These are phyloP conservation scores for Eristalis tenax DNA, from an alignment of 2,888 invertebrate genomes.

Conservation along the genomic window DNA sequence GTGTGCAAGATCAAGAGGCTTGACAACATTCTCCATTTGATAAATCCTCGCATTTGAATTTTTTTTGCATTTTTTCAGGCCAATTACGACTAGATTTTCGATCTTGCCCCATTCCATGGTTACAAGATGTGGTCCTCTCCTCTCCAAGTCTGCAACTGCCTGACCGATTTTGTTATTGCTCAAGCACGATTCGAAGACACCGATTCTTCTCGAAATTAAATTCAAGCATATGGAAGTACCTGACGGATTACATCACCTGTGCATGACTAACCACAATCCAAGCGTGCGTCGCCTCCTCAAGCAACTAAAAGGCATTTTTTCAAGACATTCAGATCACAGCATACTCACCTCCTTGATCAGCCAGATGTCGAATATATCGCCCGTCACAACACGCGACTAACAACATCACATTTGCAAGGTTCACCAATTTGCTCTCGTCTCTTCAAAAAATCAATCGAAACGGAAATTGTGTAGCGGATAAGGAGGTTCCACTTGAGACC, in stretches of 20 bases:
- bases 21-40: no score
- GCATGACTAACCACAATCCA: constrained; percentile 51
- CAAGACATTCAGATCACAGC: constrained; percentile 53
- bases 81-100: no score
- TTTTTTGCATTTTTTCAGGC: no score
- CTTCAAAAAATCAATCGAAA: constrained; percentile 60
- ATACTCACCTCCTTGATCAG: constrained; percentile 38
- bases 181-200: no score
- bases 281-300: background rate
- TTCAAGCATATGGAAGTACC: background rate
- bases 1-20: no score
- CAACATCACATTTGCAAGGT: constrained; percentile 58
- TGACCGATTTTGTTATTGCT: no score
- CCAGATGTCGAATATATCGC: constrained; percentile 49
- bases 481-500: constrained; percentile 67
- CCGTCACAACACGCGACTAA: constrained; percentile 36
- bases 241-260: background rate
- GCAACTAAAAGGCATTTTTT: background rate
- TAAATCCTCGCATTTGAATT: no score
- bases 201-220: background rate
- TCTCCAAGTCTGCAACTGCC: no score
- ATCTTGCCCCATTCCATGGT: no score
- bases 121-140: no score
- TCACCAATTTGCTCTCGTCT: constrained; percentile 8
- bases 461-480: constrained; percentile 69